Percentiles rank a stretch among this genome's conserved stretches.
These are phyloP conservation scores for Gambusia holbrooki DNA, from an alignment of 2,113 vertebrate genomes.

Conservation along the genomic window DNA sequence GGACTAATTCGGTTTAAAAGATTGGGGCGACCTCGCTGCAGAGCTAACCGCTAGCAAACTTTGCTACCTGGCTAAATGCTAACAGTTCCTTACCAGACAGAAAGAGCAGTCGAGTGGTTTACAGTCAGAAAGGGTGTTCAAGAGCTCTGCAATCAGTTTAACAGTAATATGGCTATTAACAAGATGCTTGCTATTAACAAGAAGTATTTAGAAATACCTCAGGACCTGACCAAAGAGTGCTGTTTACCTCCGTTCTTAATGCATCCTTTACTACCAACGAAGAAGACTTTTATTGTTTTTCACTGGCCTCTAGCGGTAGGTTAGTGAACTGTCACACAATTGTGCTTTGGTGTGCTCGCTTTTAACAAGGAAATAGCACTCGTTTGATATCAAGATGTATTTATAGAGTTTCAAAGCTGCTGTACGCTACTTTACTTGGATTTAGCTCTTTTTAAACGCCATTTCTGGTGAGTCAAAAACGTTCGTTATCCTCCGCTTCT, in stretches of 20 bases:
- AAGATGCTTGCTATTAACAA: not conserved
- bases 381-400: not conserved
- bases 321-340: fast-evolving
- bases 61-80: slow-evolving; percentile 15
- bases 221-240: slow-evolving; percentile 8
- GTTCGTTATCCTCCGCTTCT: not conserved
- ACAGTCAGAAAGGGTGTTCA: not conserved
- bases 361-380: not conserved
- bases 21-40: not conserved
- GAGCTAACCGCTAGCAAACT: slow-evolving; percentile 28
- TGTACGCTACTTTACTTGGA: not conserved
- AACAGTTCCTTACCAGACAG: slow-evolving; percentile 38
- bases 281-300: slow-evolving; percentile 19
- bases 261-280: slow-evolving; percentile 27
- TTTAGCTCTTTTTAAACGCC: not conserved
- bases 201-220: not conserved
- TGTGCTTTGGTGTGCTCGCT: not conserved
- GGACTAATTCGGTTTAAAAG: not conserved
- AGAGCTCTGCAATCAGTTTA: not conserved
- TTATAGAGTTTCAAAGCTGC: not conserved
- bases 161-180: not conserved
- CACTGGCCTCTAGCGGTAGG: slow-evolving; percentile 23
- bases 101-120: not conserved
- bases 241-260: slow-evolving; percentile 52
- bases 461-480: not conserved